Conservation (phyloP, 2,797 vertebrate genomes). For the Lycodopsis pacificus region DNA sequence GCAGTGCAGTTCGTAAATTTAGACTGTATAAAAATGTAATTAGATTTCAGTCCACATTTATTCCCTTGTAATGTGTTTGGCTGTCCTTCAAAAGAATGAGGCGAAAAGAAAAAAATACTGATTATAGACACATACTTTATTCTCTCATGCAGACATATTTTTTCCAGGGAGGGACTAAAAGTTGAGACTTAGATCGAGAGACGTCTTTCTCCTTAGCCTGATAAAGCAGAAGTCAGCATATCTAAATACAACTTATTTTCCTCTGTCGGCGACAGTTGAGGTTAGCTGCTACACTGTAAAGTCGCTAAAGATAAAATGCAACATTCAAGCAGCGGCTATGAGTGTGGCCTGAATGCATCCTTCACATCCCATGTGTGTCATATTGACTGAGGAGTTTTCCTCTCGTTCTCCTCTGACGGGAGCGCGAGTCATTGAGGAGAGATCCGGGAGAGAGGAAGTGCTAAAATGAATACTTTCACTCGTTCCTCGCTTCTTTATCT, state of each 20-base stretch:
- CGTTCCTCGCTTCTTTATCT: slow-evolving; percentile 69
- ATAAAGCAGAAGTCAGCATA: slow-evolving; percentile 28
- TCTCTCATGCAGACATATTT: slow-evolving; percentile 24
- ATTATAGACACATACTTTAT: slow-evolving; percentile 46
- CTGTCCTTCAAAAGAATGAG: slow-evolving; percentile 65
- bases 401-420: slow-evolving; percentile 55
- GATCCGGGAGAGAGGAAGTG: slow-evolving; percentile 71
- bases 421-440: slow-evolving; percentile 59
- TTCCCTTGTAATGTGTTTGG: slow-evolving; percentile 54
- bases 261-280: slow-evolving; percentile 22
- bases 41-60: slow-evolving; percentile 63
- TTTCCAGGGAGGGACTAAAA: slow-evolving; percentile 36
- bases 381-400: slow-evolving; percentile 61
- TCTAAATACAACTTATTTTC: slow-evolving; percentile 20
- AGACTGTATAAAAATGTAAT: slow-evolving; percentile 63
- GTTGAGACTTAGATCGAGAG: slow-evolving; percentile 18
- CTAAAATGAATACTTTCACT: slow-evolving; percentile 77
- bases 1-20: slow-evolving; percentile 55
- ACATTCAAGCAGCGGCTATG: slow-evolving; percentile 37
- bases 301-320: slow-evolving; percentile 60
- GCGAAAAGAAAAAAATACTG: slow-evolving; percentile 27
- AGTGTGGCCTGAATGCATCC: slow-evolving; percentile 66
- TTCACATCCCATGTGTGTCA: slow-evolving; percentile 65
- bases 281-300: slow-evolving; percentile 39
- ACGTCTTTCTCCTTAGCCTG: slow-evolving; percentile 25